Evolutionary conservation across 1,140 invertebrate genomes (phyloP).

Genomic region (Mylabris phalerata): DNA sequence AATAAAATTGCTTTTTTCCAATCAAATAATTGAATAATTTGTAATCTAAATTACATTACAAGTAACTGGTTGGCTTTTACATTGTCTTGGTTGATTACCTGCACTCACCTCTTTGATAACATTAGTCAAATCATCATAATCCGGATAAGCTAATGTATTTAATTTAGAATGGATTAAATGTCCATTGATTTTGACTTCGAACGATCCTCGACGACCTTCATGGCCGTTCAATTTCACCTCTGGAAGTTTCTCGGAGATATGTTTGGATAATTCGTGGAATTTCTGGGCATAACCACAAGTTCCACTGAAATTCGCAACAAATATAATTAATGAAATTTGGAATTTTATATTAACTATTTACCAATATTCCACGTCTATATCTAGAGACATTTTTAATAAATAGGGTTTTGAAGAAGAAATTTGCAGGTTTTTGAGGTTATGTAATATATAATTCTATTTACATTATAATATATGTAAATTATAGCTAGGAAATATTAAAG

Average conservation of each 20-base stretch:
- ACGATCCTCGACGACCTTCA: constrained; percentile 45
- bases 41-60: constrained; percentile 14
- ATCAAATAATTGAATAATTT: no score
- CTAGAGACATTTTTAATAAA: no score
- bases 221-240: constrained; percentile 40
- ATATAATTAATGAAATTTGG: no score
- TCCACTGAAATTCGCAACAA: constrained; percentile 32
- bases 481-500: no score
- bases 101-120: constrained; percentile 34
- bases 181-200: constrained; percentile 47
- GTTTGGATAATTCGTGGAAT: constrained; percentile 43
- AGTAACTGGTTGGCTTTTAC: constrained; percentile 38
- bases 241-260: constrained; percentile 40
- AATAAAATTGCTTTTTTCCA: no score
- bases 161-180: constrained; percentile 47
- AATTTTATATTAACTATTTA: no score
- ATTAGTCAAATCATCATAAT: constrained; percentile 42
- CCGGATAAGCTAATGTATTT: constrained; percentile 45
- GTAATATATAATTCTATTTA: no score
- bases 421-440: no score
- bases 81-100: constrained; percentile 29
- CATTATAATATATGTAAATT: no score
- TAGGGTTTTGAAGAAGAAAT: no score
- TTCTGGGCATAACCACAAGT: constrained; percentile 46
- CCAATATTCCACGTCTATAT: no score